Percentiles rank a stretch among this genome's conserved stretches.
phyloP scores from a whole-genome alignment of 2,113 vertebrate genomes.

The Orthochromis malagaraziensis region DNA sequence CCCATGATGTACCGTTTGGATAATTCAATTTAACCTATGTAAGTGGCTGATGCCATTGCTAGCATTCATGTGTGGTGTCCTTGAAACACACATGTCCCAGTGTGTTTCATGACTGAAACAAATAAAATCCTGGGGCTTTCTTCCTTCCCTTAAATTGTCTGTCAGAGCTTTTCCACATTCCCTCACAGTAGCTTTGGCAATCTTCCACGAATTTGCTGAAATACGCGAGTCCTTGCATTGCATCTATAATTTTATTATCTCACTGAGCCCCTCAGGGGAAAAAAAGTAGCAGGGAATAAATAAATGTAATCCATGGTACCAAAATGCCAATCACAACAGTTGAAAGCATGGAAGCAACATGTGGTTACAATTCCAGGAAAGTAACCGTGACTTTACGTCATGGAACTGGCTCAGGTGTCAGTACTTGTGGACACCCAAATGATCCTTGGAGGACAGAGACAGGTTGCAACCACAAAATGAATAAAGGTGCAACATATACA shows the following conservation, averaged over 20 bases:
- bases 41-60: not conserved
- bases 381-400: rapidly evolving
- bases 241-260: not conserved
- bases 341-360: not conserved
- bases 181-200: not conserved
- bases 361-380: not conserved
- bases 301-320: not conserved
- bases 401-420: not conserved
- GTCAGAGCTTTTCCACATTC: not conserved
- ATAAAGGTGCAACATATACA: not conserved
- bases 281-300: not conserved
- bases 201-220: not conserved
- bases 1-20: not conserved
- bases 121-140: not conserved
- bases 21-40: not conserved
- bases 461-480: not conserved
- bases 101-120: not conserved
- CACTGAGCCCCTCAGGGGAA: not conserved
- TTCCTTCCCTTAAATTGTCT: not conserved
- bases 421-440: not conserved
- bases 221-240: not conserved
- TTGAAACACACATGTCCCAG: not conserved
- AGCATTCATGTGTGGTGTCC: not conserved
- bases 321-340: not conserved
- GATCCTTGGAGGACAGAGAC: not conserved